A percentile compares a stretch with the other conserved stretches of the same genome.
phyloP scores from a whole-genome alignment of 2,797 vertebrate species.

The Anabacerthia variegaticeps region DNA sequence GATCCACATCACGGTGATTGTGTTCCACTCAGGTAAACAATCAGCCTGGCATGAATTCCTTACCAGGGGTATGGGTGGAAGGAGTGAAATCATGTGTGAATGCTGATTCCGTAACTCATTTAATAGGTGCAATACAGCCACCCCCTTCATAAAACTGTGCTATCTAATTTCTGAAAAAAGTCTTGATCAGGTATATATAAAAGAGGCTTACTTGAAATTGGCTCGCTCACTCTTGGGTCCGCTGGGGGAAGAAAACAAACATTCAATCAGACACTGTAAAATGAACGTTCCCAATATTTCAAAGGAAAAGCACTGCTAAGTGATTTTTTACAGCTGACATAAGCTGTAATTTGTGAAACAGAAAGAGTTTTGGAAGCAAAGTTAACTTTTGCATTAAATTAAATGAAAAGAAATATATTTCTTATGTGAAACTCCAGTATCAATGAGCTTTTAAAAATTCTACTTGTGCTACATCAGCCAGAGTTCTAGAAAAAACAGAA shows the following conservation, averaged over 20 bases:
- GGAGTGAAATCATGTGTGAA: conserved; percentile 52
- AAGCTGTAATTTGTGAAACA: conserved; percentile 4
- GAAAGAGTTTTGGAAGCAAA: background rate
- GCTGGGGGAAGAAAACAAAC: conserved; percentile 78
- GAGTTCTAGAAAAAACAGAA: background rate
- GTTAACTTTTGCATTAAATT: background rate
- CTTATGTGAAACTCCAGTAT: background rate
- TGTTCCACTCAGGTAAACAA: conserved; percentile 57
- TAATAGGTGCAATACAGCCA: background rate
- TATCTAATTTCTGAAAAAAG: conserved; percentile 44
- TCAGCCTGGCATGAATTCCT: conserved; percentile 46
- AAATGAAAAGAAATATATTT: background rate
- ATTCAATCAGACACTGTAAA: conserved; percentile 46
- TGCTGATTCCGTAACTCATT: background rate
- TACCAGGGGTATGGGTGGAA: conserved; percentile 20
- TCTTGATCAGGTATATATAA: background rate
- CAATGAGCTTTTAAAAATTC: background rate
- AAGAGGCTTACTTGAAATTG: conserved; percentile 86
- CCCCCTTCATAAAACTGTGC: background rate
- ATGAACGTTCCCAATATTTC: background rate
- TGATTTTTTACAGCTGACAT: background rate
- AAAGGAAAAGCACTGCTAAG: background rate
- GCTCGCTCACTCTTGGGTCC: conserved; percentile 93
- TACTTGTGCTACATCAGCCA: background rate
- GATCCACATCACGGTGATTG: background rate